Base-by-base conservation (phyloP, 2,797 vertebrate species). In the Steatocranus sp. region DNA sequence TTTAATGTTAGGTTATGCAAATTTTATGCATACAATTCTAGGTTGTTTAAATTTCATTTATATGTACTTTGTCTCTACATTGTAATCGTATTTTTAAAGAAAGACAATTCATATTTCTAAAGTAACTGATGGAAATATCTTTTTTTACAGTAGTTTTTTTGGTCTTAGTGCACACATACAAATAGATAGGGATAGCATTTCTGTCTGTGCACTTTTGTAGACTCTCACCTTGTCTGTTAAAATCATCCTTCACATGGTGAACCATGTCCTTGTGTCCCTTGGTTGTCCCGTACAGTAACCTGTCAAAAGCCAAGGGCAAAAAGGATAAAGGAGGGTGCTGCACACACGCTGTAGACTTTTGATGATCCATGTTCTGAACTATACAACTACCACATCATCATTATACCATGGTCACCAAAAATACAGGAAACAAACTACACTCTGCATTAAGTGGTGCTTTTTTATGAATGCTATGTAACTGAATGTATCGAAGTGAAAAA, bases 261-360 rank as follows among this genome's bases (percentile, higher is more conserved):
- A 98, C 97, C 97, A 98, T 96, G 88, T 99, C 98, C 95, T 99
- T 99, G 81, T 97, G 97, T 78, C 97, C 96, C 94, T 97, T 97
- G 20, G 87, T 92, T 0, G 94, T 94, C 87, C 97, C 97, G 84
- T 99, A 99, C 48, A 99, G 96, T 93, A 99, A 95, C 91, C 98
- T 96, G 50, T 97, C 41, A 79, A 76, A 34, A 75, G 63, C 15
- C 53, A 49, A 81, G 56, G 74, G 73, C 63, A 85, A 11, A 4
- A 41, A n/a, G 27, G 25, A 38, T 61, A 51, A 81, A 78, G 5
- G 5, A 25, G 2, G 38, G 17, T 2, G 4, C 5, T 53, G 17
- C n/a, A 75, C 12, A 11, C 7, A 46, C 11, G 15, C 5, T 23
- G 8, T 34, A n/a, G 56, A 2, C 17, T n/a, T 76, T 18, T 54